Conservation (phyloP, 2,797 vertebrate species). For the Anguilla pacifica region DNA sequence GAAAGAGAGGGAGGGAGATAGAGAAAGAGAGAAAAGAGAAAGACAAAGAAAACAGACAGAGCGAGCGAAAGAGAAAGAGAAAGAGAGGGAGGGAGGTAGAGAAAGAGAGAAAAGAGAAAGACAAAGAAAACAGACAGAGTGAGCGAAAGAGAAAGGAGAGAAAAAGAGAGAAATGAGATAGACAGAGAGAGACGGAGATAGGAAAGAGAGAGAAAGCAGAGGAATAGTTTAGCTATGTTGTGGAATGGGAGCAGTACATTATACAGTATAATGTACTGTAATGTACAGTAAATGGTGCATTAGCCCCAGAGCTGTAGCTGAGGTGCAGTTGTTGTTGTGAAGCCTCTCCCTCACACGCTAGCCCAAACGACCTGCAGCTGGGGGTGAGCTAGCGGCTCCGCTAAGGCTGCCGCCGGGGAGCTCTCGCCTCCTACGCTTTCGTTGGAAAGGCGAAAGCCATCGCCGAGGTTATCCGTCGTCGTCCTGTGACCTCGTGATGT, state of each 20-base stretch:
- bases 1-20: slow-evolving; percentile 40
- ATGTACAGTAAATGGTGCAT: not conserved
- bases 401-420: not conserved
- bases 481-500: not conserved
- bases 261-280: too few relatives aligned
- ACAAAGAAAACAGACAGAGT: not conserved
- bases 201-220: not conserved
- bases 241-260: too few relatives aligned
- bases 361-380: not conserved
- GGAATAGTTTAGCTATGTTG: too few relatives aligned
- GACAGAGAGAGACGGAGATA: not conserved
- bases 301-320: not conserved
- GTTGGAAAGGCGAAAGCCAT: not conserved
- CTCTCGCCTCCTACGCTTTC: not conserved
- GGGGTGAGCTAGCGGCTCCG: not conserved
- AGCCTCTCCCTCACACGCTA: not conserved
- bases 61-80: not conserved
- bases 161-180: not conserved
- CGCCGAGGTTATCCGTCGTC: not conserved
- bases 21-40: not conserved
- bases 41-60: not conserved
- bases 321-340: not conserved
- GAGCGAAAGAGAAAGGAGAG: not conserved
- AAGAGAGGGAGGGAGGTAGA: not conserved
- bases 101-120: not conserved